Base-by-base conservation (phyloP, 2,113 vertebrate genomes). In the Gnathonemus longibarbis region DNA sequence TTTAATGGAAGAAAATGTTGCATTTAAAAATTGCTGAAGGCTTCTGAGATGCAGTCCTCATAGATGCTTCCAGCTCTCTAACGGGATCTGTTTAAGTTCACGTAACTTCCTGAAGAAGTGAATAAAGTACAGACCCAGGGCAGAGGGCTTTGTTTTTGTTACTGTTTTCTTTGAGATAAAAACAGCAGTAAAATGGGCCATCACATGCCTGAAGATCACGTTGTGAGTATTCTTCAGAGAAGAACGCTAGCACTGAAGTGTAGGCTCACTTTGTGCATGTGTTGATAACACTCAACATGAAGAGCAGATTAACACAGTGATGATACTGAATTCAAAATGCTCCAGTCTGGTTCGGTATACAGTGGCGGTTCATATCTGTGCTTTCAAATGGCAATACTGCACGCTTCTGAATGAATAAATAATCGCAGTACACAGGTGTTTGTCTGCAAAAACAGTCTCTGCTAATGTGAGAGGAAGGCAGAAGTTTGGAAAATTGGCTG, bases 61-160 rank as follows among this genome's bases (percentile, higher is more conserved):
- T n/a, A 42, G 88, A 88, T n/a, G 62, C 46, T 58, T 56, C 31
- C 86, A 58, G 50, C 86, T 50, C 19, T 35, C 53, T 90, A 46
- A 80, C 9, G 42, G 89, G 70, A 49, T 13, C 17, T 42, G 52
- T 62, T 88, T 62, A 88, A 88, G 89, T 90, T 49, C 70, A 92
- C 93, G 93, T 93, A 91, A 93, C 94, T 94, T 94, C 91, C 93
- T 92, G 91, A 90, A 91, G 91, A 94, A 93, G 94, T 92, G 92
- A 94, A 94, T 95, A 94, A 94, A 92, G 92, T 93, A 89, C 91
- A 93, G 93, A 94, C 94, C 95, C 93, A 31, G 90, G 86, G 89
- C 91, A 93, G 94, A 94, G 90, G 74, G 93, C 93, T 95, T 92
- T 62, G 87, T 62, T 88, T 66, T 66, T 58, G 35, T 9, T 58